phyloP scores from a whole-genome alignment of 2,888 invertebrate genomes.

The Lasioglossum malachurum region DNA sequence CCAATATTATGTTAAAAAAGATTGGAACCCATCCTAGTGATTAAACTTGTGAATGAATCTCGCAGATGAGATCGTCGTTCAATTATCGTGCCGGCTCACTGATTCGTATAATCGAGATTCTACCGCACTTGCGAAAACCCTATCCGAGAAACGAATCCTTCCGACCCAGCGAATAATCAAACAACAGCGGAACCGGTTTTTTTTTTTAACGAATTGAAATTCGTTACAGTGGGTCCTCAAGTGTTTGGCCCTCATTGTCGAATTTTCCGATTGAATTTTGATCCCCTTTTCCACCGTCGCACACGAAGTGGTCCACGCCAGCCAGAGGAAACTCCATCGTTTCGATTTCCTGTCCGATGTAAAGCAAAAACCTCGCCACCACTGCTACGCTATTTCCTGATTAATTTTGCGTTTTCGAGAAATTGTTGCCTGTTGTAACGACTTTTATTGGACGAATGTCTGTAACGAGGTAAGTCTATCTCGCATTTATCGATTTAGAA shows the following conservation, averaged over 20 bases:
- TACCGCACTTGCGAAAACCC: background rate
- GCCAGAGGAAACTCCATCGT: background rate
- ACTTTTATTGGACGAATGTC: background rate
- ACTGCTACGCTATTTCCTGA: background rate
- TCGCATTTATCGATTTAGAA: background rate
- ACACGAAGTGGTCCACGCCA: background rate
- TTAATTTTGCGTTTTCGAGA: background rate
- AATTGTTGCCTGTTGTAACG: background rate
- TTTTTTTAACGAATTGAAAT: constrained; percentile 14
- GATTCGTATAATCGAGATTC: constrained; percentile 1
- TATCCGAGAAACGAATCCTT: constrained; percentile 7
- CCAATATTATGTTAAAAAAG: background rate
- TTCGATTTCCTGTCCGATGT: background rate
- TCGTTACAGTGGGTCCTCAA: background rate
- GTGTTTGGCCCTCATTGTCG: constrained; percentile 7
- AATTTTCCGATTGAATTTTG: constrained; percentile 11
- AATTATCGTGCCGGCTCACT: background rate
- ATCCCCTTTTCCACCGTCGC: background rate
- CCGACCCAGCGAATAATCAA: background rate
- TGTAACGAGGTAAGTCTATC: background rate
- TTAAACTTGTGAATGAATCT: background rate
- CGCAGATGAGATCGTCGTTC: background rate
- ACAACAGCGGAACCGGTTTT: background rate
- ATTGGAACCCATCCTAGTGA: background rate
- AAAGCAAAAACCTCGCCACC: background rate